Conservation (phyloP, 2,888 invertebrate genomes). For the Myopa tessellatipennis region DNA sequence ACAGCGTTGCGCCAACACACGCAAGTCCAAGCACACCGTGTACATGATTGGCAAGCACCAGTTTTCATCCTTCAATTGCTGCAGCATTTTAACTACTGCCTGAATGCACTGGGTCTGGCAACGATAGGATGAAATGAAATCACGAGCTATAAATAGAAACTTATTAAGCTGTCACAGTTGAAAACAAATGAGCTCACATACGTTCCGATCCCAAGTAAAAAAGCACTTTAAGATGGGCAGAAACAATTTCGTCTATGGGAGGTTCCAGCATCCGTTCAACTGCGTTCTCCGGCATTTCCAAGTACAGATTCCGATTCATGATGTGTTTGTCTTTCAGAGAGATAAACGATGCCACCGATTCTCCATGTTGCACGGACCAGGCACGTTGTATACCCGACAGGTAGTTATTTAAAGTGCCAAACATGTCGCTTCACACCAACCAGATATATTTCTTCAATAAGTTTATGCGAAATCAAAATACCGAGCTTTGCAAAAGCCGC, state of each 20-base stretch:
- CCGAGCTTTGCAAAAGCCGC: no score
- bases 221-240: slow-evolving; percentile 78
- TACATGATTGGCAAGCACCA: slow-evolving; percentile 97
- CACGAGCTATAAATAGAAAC: slow-evolving; percentile 57
- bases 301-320: slow-evolving; percentile 75
- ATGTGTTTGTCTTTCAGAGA: slow-evolving; percentile 81
- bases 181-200: slow-evolving; percentile 57
- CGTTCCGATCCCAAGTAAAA: slow-evolving; percentile 68
- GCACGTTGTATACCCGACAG: slow-evolving; percentile 71
- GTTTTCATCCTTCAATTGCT: slow-evolving; percentile 92
- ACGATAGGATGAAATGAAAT: slow-evolving; percentile 79
- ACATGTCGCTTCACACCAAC: slow-evolving; percentile 49
- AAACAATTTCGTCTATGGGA: slow-evolving; percentile 81
- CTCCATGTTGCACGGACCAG: slow-evolving; percentile 75
- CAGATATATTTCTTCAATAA: background rate
- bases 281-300: slow-evolving; percentile 77
- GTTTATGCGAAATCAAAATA: background rate
- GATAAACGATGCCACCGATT: slow-evolving; percentile 72
- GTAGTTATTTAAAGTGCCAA: slow-evolving; percentile 63
- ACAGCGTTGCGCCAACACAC: slow-evolving; percentile 84
- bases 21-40: slow-evolving; percentile 86
- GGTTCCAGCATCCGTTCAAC: slow-evolving; percentile 78
- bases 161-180: slow-evolving; percentile 1
- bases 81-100: slow-evolving; percentile 83
- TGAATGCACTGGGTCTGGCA: slow-evolving; percentile 83